Evolutionary conservation across 2,113 vertebrate genomes (phyloP), one percentile per base, ranked within the genome.

Genomic region (Anolis sagrei): DNA sequence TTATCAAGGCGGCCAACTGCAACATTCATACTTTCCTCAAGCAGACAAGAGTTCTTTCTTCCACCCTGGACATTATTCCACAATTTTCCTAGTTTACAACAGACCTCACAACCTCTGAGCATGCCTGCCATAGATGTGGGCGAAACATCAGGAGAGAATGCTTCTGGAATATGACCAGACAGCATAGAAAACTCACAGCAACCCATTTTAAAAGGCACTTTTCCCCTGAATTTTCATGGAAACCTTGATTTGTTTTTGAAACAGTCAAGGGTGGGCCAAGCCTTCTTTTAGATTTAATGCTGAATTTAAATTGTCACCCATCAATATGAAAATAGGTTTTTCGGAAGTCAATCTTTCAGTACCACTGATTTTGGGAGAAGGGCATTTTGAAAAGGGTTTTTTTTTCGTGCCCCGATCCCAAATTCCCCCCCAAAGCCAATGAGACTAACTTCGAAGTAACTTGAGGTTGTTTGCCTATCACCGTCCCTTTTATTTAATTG

Each of bases 271-370:
- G 4, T 29, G 62, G 39, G 25, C 13, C 8, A 69, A 79, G 34
- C 79, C 32, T 44, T 44, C 39, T 34, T 61, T 36, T 44, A 5
- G 27, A 1, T 66, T 68, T 25, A 16, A 68, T 58, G 54, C 21
- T 7, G 13, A 69, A 44, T 70, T 69, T 39, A 64, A 34, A 51
- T 39, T 29, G 61, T n/a, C 8, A 44, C 2, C 39, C 39, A 83
- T 83, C 81, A 14, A 27, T 29, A 13, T 76, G 16, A 54, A n/a
- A 21, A 64, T 44, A 9, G 11, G 29, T 80, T 79, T 19, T 68
- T 79, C 44, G 66, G 51, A 85, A 32, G 66, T n/a, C 51, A 44
- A n/a, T 11, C 25, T 76, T 84, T 54, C n/a, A 27, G 32, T 83
- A 72, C 3, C 5, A 25, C 77, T 78, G n/a, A 66, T 1, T 7